Evolutionary conservation across 2,888 invertebrate genomes (phyloP), one percentile per base, ranked within the genome.

Genomic region (Drosophila villosipedis): DNA sequence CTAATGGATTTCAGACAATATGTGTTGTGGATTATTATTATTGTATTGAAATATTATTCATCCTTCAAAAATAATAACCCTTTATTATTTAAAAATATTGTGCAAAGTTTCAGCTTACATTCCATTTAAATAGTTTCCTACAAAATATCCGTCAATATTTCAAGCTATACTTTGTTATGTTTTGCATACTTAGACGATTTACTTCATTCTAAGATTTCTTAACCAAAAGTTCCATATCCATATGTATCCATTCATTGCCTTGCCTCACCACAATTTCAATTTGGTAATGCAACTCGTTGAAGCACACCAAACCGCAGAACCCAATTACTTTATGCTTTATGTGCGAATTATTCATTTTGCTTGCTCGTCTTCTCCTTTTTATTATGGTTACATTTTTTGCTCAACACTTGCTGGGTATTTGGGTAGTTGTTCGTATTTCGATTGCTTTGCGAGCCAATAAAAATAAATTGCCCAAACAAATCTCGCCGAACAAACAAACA

Each of bases 271-370:
- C 81, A 79, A 70, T 53, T 69, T 73, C 59, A 80, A 80, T 76
- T 77, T 62, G 50, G 62, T 76, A 80, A 67, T 80, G 72, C 68
- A 71, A 50, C 31, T 39, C 37, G 33, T 33, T 30, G 47, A 25
- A 52, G 35, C 35, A 30, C 22, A 43, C 22, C 39, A 49, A 64
- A 57, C 77, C 80, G 43, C 80, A 68, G 54, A 81, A 63, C n/a
- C 69, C 71, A 71, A 53, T 80, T 64, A 70, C 37, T 63, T 53
- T 65, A 64, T 72, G 73, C 82, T 84, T 74, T 76, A 84, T 82
- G 70, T 73, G 79, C 71, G 72, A 83, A 84, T 84, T 83, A 84
- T 81, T 72, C 70, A 74, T 47, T 50, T 81, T 71, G 70, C 41
- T 52, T 35, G 16, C 7, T 3, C 14, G 28, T 19, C 39, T 49